phyloP scores from a whole-genome alignment of 2,888 invertebrate genomes.

The Furcula furcula region DNA sequence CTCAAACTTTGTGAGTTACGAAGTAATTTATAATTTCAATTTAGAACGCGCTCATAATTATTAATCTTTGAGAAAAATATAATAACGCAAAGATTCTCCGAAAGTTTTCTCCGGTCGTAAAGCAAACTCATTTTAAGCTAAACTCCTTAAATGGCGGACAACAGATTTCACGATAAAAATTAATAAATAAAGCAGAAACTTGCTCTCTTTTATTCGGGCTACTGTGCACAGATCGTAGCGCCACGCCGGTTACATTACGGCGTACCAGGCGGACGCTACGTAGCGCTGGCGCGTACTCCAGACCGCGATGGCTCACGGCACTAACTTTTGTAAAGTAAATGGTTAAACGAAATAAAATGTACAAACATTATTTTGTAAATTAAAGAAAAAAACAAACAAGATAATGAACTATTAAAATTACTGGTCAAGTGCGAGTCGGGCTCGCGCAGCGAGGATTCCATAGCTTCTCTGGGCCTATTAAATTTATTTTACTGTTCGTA shows the following conservation, averaged over 20 bases:
- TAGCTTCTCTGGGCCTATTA: too few species aligned
- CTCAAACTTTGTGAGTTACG: conserved; percentile 1
- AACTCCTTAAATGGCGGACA: conserved; percentile 17
- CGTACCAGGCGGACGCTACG: neutral
- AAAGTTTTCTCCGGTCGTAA: conserved; percentile 12
- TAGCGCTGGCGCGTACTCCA: neutral
- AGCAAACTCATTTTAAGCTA: conserved; percentile 19
- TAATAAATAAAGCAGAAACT: conserved; percentile 1
- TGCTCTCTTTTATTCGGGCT: too few species aligned
- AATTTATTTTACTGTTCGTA: too few species aligned
- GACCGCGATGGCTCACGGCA: too few species aligned
- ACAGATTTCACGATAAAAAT: conserved; percentile 22
- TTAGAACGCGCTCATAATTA: neutral
- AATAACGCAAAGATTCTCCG: conserved; percentile 12
- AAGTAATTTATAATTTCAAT: neutral
- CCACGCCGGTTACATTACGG: neutral
- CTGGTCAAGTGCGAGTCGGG: too few species aligned
- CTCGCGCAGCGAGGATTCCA: too few species aligned
- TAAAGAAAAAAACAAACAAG: too few species aligned
- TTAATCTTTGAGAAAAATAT: conserved; percentile 4
- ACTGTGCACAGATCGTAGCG: neutral
- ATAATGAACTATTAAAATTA: too few species aligned
- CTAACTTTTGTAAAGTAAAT: too few species aligned
- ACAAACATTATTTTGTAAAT: too few species aligned
- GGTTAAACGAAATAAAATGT: too few species aligned